phyloP scores from a whole-genome alignment of 2,113 vertebrate genomes.

The Mohoua ochrocephala region DNA sequence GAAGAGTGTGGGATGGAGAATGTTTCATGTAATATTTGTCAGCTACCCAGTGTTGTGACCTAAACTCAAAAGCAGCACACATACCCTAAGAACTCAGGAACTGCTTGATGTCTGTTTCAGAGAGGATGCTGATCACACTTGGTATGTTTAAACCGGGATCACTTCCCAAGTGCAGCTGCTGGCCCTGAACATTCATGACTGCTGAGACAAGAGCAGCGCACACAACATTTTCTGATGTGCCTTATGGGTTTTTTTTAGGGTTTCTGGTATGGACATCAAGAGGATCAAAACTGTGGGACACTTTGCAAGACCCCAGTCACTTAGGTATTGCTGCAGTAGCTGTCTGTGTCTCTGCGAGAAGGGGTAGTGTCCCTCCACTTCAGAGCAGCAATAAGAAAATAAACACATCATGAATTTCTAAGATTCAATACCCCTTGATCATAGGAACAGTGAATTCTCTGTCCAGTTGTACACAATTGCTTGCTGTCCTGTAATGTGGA shows the following conservation, averaged over 20 bases:
- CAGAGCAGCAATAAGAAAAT: not conserved
- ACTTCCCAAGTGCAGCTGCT: not conserved
- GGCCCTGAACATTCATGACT: not conserved
- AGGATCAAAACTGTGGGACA: not conserved
- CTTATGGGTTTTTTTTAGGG: not conserved
- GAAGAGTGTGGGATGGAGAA: not conserved
- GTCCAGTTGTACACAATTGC: not conserved
- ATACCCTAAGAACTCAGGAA: not conserved
- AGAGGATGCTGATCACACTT: not conserved
- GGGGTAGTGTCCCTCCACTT: not conserved
- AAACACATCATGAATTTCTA: not conserved
- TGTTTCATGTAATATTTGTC: not conserved
- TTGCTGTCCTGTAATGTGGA: not conserved
- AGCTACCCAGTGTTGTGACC: not conserved
- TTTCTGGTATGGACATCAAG: not conserved
- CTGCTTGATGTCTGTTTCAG: not conserved
- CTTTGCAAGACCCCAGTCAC: not conserved
- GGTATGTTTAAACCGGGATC: not conserved
- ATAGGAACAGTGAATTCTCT: not conserved
- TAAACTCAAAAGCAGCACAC: not conserved
- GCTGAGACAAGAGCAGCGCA: not conserved
- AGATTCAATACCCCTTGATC: not conserved
- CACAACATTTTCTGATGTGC: not conserved
- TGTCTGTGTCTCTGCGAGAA: not conserved
- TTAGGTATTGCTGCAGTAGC: not conserved